phyloP scores from a whole-genome alignment of 2,888 invertebrate genomes.

The Latheticus oryzae region DNA sequence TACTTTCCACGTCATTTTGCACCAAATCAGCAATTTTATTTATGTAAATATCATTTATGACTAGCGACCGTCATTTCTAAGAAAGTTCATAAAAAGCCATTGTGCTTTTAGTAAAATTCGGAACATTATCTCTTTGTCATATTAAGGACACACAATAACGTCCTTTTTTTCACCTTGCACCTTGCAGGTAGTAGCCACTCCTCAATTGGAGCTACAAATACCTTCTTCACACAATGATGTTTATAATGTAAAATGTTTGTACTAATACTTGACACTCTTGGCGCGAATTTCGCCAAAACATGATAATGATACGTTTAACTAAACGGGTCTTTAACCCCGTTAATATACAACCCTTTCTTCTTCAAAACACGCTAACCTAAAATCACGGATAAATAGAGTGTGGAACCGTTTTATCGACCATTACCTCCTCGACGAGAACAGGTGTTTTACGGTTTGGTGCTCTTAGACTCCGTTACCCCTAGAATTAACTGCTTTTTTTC shows the following conservation, averaged over 20 bases:
- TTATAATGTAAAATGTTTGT: conserved; percentile 28
- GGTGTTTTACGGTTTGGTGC: conserved; percentile 30
- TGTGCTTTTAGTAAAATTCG: conserved; percentile 5
- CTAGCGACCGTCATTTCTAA: conserved; percentile 9
- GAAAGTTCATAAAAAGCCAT: conserved; percentile 17
- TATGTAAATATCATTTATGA: not conserved
- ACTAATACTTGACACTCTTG: conserved; percentile 25
- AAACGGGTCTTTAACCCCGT: no score
- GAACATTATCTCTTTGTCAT: not conserved
- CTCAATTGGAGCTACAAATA: conserved; percentile 21
- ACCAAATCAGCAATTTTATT: no score
- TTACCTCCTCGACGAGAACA: conserved; percentile 21
- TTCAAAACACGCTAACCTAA: conserved; percentile 13
- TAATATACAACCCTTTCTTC: conserved; percentile 11
- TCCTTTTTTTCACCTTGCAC: conserved; percentile 34
- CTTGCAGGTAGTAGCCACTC: conserved; percentile 29
- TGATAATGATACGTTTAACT: not conserved
- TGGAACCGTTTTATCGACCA: conserved; percentile 23
- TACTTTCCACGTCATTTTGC: no score
- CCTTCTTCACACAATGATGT: conserved; percentile 10
- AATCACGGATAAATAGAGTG: conserved; percentile 18
- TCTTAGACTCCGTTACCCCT: conserved; percentile 20
- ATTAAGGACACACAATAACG: conserved; percentile 28
- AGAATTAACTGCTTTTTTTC: conserved; percentile 15
- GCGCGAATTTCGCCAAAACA: conserved; percentile 16